Evolutionary conservation across 35 echinoderm and acorn worm genomes (phyloP).

Genomic region (Apostichopus parvimensis): DNA sequence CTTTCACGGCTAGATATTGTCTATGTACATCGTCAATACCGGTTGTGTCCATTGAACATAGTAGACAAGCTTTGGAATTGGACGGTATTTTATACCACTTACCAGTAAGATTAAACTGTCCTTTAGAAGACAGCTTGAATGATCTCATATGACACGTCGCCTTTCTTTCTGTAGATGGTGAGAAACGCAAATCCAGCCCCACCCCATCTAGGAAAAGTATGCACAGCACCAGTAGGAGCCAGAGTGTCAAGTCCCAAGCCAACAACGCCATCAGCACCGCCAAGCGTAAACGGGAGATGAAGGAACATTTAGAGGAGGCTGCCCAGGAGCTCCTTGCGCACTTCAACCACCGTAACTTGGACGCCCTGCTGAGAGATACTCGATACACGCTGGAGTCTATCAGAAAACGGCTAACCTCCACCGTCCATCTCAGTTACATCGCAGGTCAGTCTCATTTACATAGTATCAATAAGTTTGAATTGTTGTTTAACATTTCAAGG

Average conservation of each 20-base stretch:
- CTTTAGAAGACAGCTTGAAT: too few relatives aligned
- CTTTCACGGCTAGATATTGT: too few relatives aligned
- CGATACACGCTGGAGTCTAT: constrained; percentile 86
- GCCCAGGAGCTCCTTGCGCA: constrained; percentile 86
- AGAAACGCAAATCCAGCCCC: constrained; percentile 75
- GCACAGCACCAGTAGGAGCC: constrained; percentile 66
- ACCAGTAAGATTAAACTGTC: not conserved
- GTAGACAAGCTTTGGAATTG: too few relatives aligned
- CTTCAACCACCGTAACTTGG: constrained; percentile 89
- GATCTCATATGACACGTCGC: too few relatives aligned
- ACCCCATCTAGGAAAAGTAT: constrained; percentile 80
- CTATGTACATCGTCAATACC: too few relatives aligned
- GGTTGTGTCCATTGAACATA: too few relatives aligned
- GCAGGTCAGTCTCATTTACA: constrained; percentile 30
- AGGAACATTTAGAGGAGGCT: constrained; percentile 80
- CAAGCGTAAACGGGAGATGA: constrained; percentile 71
- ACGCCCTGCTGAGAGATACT: constrained; percentile 84
- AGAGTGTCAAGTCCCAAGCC: constrained; percentile 69
- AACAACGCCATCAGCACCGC: constrained; percentile 60
- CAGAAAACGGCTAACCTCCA: constrained; percentile 73
- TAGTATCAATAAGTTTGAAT: too few relatives aligned
- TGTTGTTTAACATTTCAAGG: too few relatives aligned
- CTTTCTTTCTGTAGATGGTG: constrained; percentile 58
- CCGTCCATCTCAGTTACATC: constrained; percentile 74
- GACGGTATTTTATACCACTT: not conserved